phyloP scores from a whole-genome alignment of 2,797 vertebrate species.

The Onychomys leucogaster region DNA sequence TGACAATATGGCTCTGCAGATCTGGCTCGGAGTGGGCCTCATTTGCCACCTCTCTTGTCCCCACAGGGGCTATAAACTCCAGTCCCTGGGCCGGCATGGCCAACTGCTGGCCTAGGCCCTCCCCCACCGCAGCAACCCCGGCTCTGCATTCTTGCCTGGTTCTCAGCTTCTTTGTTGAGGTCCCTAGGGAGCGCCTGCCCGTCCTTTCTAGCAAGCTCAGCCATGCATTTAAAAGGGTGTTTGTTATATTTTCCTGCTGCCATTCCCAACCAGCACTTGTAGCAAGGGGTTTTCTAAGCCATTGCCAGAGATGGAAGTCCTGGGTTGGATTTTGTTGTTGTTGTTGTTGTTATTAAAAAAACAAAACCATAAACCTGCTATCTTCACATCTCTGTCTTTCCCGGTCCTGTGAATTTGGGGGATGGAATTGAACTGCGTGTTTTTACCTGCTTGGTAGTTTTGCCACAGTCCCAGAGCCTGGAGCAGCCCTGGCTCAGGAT shows the following conservation, averaged over 20 bases:
- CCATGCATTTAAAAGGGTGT: slow-evolving; percentile 76
- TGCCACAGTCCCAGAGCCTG: not conserved
- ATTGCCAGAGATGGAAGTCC: not conserved
- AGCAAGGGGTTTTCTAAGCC: not conserved
- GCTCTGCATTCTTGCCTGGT: not conserved
- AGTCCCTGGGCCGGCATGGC: not conserved
- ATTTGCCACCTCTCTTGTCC: not conserved
- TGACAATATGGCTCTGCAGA: not conserved
- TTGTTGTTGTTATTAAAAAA: not conserved
- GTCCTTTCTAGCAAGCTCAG: slow-evolving; percentile 60
- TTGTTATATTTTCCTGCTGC: slow-evolving; percentile 58
- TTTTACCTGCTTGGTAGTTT: not conserved
- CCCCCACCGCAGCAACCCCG: not conserved
- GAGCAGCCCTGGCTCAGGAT: not conserved
- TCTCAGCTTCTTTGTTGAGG: slow-evolving; percentile 62
- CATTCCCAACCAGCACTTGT: not conserved
- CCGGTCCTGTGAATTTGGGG: not conserved
- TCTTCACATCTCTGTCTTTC: not conserved
- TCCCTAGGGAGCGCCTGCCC: slow-evolving; percentile 40
- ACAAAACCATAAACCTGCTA: not conserved
- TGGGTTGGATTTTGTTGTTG: not conserved
- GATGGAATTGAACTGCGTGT: not conserved
- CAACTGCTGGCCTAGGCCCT: not conserved
- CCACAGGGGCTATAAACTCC: not conserved
- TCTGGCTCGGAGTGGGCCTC: not conserved